phyloP scores from a whole-genome alignment of 2,113 vertebrate genomes.

The Nesoenas mayeri region DNA sequence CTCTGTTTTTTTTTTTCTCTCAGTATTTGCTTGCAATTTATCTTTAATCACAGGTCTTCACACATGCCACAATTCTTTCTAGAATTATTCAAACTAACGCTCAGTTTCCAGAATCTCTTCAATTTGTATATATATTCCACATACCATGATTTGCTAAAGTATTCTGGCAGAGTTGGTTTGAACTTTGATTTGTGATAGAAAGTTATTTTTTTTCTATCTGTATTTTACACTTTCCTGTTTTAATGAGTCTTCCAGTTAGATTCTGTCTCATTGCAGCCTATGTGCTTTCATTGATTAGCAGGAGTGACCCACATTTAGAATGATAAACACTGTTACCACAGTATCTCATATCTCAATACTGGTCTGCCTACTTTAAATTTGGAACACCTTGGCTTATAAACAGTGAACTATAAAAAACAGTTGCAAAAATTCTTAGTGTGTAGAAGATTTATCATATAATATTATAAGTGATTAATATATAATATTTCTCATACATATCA shows the following conservation, averaged over 20 bases:
- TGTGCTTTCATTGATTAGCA: accelerated
- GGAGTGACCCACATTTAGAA: not conserved
- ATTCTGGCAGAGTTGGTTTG: not conserved
- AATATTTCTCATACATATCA: too few species aligned
- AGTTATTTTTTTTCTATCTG: not conserved
- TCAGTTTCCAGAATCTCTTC: not conserved
- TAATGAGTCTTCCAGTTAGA: not conserved
- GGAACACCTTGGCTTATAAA: not conserved
- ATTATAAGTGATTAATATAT: not conserved
- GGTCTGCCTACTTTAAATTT: not conserved
- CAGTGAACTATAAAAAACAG: not conserved
- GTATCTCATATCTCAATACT: not conserved
- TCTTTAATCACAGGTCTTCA: not conserved
- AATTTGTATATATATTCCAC: not conserved
- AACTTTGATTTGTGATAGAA: not conserved
- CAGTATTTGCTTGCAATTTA: not conserved
- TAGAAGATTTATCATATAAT: not conserved
- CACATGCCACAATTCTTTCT: not conserved
- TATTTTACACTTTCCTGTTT: not conserved
- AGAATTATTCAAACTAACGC: not conserved
- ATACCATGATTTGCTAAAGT: not conserved
- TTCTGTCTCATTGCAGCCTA: not conserved
- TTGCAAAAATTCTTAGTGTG: not conserved
- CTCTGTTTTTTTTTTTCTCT: not conserved
- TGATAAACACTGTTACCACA: not conserved